Conservation (phyloP, 2,888 invertebrate species). For the Octodonta nipae region DNA sequence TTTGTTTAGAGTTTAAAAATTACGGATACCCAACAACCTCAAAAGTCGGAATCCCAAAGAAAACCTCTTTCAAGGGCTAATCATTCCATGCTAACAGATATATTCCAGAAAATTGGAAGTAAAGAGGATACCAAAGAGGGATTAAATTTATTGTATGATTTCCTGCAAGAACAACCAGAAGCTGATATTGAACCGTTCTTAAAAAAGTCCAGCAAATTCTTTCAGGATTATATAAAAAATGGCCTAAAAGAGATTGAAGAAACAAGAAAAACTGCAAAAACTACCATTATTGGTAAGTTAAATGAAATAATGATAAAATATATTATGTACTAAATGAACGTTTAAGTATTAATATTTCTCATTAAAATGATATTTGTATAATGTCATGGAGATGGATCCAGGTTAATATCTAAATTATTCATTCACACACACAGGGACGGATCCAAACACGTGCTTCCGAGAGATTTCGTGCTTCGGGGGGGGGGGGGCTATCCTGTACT, state of each 20-base stretch:
- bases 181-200: constrained; percentile 76
- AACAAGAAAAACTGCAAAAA: constrained; percentile 22
- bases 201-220: constrained; percentile 69
- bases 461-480: too few relatives aligned
- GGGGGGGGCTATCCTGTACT: too few relatives aligned
- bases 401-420: too few relatives aligned
- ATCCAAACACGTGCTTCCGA: too few relatives aligned
- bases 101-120: constrained; percentile 80
- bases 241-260: constrained; percentile 50
- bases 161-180: constrained; percentile 67
- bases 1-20: constrained; percentile 36
- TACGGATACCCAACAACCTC: constrained; percentile 35
- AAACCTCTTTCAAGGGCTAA: constrained; percentile 55
- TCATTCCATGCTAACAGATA: constrained; percentile 77
- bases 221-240: constrained; percentile 73
- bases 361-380: background rate
- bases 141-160: constrained; percentile 64
- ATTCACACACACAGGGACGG: too few relatives aligned
- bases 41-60: constrained; percentile 28
- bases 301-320: background rate
- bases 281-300: constrained; percentile 17
- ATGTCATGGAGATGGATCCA: background rate
- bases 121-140: constrained; percentile 78
- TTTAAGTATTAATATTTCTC: background rate
- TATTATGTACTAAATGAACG: background rate